Evolutionary conservation across 2,113 vertebrate species (phyloP).

Genomic region (Zapornia atra): DNA sequence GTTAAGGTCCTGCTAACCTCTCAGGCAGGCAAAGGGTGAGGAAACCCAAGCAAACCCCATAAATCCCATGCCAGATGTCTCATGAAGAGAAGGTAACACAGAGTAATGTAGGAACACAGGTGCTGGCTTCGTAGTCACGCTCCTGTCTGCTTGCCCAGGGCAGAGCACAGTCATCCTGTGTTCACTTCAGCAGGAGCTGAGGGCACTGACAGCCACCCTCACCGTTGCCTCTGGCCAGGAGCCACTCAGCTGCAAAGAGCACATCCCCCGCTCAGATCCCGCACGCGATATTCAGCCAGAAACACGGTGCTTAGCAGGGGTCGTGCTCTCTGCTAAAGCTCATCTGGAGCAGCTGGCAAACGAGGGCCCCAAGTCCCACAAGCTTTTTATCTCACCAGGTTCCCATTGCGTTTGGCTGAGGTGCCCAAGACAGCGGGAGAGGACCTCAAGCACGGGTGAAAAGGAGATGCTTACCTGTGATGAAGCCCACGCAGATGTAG

Average conservation of each 20-base stretch:
- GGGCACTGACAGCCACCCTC: background rate
- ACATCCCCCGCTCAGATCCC: background rate
- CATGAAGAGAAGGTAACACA: background rate
- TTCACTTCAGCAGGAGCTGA: background rate
- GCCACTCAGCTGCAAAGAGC: background rate
- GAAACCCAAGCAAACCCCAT: background rate
- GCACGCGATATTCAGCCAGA: accelerated
- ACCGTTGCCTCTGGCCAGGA: background rate
- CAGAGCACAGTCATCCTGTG: accelerated
- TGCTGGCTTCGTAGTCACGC: background rate
- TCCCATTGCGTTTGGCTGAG: accelerated
- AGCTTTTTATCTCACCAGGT: background rate
- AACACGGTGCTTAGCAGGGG: accelerated
- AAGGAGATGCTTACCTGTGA: constrained; percentile 78
- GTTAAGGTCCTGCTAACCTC: background rate
- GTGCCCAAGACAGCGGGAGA: background rate
- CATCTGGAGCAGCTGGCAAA: background rate
- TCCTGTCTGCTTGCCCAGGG: background rate
- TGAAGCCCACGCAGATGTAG: constrained; percentile 80
- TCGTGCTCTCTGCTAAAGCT: background rate
- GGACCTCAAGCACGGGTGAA: accelerated
- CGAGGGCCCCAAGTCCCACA: background rate
- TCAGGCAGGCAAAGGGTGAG: background rate
- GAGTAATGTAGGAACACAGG: background rate
- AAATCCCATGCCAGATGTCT: background rate